Evolutionary conservation across 1,140 invertebrate genomes (phyloP).

Genomic region (Yoshiicerus persimilis): DNA sequence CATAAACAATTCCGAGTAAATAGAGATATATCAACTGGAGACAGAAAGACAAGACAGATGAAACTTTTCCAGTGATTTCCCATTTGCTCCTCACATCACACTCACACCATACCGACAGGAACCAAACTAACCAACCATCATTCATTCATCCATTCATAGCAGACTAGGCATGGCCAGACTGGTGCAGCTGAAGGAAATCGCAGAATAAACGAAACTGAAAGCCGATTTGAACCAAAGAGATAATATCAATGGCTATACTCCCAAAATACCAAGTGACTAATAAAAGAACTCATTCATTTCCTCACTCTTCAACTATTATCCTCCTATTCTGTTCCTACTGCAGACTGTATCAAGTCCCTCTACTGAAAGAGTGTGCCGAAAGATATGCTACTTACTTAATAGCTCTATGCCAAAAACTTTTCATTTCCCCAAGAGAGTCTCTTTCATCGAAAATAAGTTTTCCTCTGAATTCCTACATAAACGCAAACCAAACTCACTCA

Average conservation of each 20-base stretch:
- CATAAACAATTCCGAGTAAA: background rate
- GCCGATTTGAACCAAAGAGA: background rate
- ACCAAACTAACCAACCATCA: background rate
- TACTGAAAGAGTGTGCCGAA: background rate
- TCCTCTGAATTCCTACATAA: background rate
- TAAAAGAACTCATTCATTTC: conserved; percentile 2
- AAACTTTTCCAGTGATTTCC: background rate
- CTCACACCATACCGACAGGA: background rate
- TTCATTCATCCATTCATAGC: background rate
- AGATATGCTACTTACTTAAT: background rate
- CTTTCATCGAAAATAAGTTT: background rate
- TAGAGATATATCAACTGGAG: background rate
- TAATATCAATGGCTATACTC: background rate
- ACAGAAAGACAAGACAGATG: background rate
- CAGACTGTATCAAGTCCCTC: background rate
- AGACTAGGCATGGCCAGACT: background rate
- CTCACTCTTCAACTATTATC: background rate
- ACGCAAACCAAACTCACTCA: background rate
- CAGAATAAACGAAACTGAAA: background rate
- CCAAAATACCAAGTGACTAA: background rate
- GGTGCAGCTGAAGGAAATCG: background rate
- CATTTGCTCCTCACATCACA: background rate
- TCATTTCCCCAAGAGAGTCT: background rate
- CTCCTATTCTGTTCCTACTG: no score
- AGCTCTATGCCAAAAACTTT: conserved; percentile 9